Base-by-base conservation (phyloP, 2,797 vertebrate genomes). In the Chloroceryle amazona region DNA sequence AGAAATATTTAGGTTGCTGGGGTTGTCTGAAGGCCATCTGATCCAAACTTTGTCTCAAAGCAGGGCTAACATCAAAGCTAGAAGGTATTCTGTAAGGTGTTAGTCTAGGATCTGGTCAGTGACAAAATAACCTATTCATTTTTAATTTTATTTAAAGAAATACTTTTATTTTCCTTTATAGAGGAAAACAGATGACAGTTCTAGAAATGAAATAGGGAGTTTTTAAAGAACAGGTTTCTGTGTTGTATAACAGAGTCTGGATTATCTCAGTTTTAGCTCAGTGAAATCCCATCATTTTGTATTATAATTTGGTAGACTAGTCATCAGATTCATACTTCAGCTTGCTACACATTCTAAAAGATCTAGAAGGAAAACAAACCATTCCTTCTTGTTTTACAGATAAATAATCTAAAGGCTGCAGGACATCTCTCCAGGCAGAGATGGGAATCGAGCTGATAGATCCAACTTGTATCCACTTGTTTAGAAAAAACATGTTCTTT, bases 121-220 rank as follows among this genome's bases (percentile, higher is more conserved):
- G 35, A 79, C 46, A 90, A 94, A 83, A 75, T 41, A 52, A 61
- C 3, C 10, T 52, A 18, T n/a, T 61, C 5, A 18, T 76, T 58
- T 66, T 37, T 76, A 11, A 67, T 75, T 71, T 49, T 58, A 39
- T 72, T 79, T 13, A 0, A 3, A 57, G 70, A 44, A 3, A 0
- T 35, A 4, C 10, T 74, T 72, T 46, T 3, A 54, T 79, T 58
- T 76, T 37, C 3, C 21, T 39, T 68, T 82, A 23, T 60, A 84
- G 96, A 75, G n/a, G 16, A 94, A 96, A 92, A 89, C 92, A 93
- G 86, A 39, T 85, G 86, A 37, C 60, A 47, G 8, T 75, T 93
- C 86, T 65, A 95, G 86, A 82, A 96, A 71, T 74, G 15, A 68
- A 72, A 65, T 57, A 28, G 12, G 25, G 11, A 3, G 16, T 74